Base-by-base conservation (phyloP, 2,888 invertebrate genomes). In the Standfussiana lucernea region DNA sequence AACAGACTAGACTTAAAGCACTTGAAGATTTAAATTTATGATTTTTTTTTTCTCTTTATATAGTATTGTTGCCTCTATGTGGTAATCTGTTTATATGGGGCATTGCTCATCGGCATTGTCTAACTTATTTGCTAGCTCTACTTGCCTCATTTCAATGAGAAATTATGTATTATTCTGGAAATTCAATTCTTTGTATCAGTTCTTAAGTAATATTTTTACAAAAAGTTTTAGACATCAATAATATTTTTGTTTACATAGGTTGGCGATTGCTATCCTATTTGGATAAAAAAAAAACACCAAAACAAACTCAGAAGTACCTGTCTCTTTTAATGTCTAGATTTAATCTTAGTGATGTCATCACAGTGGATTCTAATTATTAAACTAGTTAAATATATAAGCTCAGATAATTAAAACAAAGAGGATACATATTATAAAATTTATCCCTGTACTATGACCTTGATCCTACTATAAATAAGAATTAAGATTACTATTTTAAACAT, bases 371-470 rank as follows among this genome's bases (percentile, higher is more conserved):
- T 53, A n/a, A 53, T 15, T 15, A 56, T 56, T 56, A n/a, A n/a
- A n/a, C n/a, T n/a, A n/a, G n/a, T n/a, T n/a, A 56, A 56, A 28
- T 50, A 65, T 18, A 3, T 3, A 11, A 15, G 28, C 10, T 56
- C 4, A 32, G 11, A 37, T n/a, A 53, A 37, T 42, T 40, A 3
- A 40, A 59, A 68, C 15, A 56, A 66, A 21, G 32, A 80, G 76
- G 47, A 82, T 45, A 77, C 15, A 65, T 77, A 67, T 67, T 65
- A 15, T 40, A 18, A 15, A 13, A 18, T 28, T 69, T 77, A 61
- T 77, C 50, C 50, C 28, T 62, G 10, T 47, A 10, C 11, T n/a
- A n/a, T 37, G 28, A 45, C 37, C 62, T 50, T 75, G 75, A n/a
- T n/a, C 35, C 32, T 24, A 45, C 32, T 37, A 45, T n/a, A n/a